Base-by-base conservation (phyloP, 2,888 invertebrate species). In the Deroplatys truncata region DNA sequence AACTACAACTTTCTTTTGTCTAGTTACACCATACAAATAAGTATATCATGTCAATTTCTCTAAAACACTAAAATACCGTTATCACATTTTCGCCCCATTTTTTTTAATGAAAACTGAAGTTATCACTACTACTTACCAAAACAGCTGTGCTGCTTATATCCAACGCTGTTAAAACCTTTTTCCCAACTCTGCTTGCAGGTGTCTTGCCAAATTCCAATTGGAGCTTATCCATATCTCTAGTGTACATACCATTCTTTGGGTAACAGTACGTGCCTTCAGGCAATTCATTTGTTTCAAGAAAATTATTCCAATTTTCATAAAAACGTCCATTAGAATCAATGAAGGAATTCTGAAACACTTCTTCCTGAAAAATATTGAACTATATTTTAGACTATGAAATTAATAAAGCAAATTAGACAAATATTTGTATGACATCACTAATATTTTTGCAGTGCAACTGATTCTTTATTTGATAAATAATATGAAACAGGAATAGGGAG, bases 271-370 rank as follows among this genome's bases (percentile, higher is more conserved):
- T 82, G 28, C 91, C 86, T 4, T 29, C 56, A 25, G 91, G 91
- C 56, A 91, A 83, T 56, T 86, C 35, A 85, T 91, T 91, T 56
- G 87, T 85, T 10, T 88, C 43, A 7, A 91, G 82, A 84, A 84
- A 91, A 16, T 87, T 88, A 9, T 56, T 35, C 91, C 91, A 91
- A n/a, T 86, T 85, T 82, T 29, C 56, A 82, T 91, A 91, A 28
- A 89, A 88, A 25, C 91, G 84, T 43, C 89, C 84, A 29, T 91
- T 83, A 9, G 10, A 20, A 83, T 90, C 91, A 29, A 91, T 88
- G 83, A 90, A 90, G 15, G 56, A 20, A 72, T 72, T 72, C 20
- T 16, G 16, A 72, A 15, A 25, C 5, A 5, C 9, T 72, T 72
- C 56, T 72, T 20, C 7, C 56, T 72, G 56, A 72, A 72, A 72